Percentiles rank a stretch among this genome's conserved stretches.
Conservation (phyloP, 2,113 vertebrate species). For the Tichodroma muraria region DNA sequence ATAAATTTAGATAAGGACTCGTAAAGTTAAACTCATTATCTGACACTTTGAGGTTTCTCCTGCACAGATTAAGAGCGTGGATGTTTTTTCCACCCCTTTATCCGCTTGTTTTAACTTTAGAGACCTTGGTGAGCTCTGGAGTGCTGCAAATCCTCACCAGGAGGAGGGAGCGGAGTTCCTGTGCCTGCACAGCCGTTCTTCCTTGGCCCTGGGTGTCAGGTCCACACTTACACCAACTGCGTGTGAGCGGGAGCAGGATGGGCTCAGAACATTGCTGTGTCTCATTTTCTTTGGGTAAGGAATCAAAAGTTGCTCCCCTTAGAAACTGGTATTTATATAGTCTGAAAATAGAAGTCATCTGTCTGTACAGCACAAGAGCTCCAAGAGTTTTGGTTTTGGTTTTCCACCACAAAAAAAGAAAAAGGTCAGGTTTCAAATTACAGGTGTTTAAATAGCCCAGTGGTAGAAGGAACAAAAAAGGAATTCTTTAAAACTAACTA, state of each 20-base stretch:
- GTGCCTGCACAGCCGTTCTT: background rate
- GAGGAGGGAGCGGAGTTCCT: background rate
- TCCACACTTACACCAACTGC: background rate
- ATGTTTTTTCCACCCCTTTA: background rate
- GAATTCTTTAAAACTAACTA: background rate
- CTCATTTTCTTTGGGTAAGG: background rate
- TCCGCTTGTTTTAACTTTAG: background rate
- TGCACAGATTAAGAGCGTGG: too few species aligned
- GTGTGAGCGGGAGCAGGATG: background rate
- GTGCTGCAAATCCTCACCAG: too few species aligned
- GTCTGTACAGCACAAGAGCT: background rate
- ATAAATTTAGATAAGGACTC: background rate
- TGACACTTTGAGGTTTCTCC: background rate
- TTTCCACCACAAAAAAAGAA: background rate
- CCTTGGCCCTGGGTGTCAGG: background rate
- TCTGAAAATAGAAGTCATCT: constrained; percentile 8
- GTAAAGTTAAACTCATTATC: accelerated
- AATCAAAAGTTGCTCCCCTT: background rate
- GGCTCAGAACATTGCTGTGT: background rate
- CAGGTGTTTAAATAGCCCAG: background rate
- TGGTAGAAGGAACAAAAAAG: background rate
- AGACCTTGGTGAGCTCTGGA: background rate
- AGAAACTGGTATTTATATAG: background rate
- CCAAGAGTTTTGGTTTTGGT: background rate
- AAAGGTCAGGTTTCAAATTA: background rate